phyloP scores from a whole-genome alignment of 2,113 vertebrate species.

The Camelus dromedarius region DNA sequence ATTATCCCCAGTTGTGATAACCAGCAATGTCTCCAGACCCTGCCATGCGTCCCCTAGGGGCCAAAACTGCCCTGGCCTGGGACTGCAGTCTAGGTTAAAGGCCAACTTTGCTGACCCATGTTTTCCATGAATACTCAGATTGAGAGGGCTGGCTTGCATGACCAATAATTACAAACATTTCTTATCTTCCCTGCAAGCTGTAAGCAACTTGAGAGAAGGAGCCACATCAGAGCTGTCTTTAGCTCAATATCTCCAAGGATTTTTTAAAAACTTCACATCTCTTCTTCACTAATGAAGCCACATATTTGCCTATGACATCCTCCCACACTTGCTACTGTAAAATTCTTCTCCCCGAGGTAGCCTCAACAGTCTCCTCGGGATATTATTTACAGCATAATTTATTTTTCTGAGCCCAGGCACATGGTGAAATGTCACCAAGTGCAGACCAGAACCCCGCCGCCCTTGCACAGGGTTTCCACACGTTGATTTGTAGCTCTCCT shows the following conservation, averaged over 20 bases:
- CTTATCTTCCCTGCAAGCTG: not conserved
- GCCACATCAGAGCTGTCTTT: not conserved
- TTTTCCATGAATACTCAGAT: not conserved
- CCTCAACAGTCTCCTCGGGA: not conserved
- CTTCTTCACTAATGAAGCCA: not conserved
- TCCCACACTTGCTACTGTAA: too few species aligned
- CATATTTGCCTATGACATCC: rapidly evolving
- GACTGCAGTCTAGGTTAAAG: rapidly evolving
- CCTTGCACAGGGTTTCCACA: not conserved
- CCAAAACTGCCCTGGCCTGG: not conserved
- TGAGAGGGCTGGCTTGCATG: not conserved
- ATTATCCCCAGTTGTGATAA: not conserved
- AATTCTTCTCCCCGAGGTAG: not conserved
- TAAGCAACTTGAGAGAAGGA: not conserved
- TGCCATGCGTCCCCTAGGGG: rapidly evolving
- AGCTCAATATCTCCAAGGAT: not conserved
- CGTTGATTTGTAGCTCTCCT: not conserved
- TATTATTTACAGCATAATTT: not conserved
- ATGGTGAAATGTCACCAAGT: not conserved
- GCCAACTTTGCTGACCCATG: not conserved
- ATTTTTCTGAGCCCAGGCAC: not conserved
- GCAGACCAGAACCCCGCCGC: too few species aligned
- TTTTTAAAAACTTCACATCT: not conserved
- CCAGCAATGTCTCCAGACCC: not conserved
- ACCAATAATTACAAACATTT: not conserved